Conservation (phyloP, 2,888 invertebrate genomes). For the Acanthosepion esculentum region DNA sequence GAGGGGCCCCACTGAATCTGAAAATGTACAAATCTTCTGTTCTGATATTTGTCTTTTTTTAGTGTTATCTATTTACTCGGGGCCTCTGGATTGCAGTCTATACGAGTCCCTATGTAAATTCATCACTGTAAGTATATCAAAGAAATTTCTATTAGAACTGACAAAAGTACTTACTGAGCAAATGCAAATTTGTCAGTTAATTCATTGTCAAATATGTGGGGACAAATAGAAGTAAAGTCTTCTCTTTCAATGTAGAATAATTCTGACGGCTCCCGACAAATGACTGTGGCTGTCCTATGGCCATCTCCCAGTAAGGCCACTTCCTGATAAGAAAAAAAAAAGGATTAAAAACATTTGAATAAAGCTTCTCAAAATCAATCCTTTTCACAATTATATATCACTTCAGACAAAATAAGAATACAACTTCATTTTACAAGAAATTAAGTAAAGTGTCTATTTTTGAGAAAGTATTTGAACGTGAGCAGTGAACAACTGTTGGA, state of each 20-base stretch:
- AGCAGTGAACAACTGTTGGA: too few species aligned
- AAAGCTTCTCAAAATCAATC: neutral
- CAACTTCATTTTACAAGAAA: too few species aligned
- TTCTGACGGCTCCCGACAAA: conserved; percentile 64
- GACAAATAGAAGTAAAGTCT: conserved; percentile 65
- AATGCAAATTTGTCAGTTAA: conserved; percentile 62
- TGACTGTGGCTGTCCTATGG: conserved; percentile 62
- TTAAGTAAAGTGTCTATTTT: too few species aligned
- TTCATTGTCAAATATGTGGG: conserved; percentile 64
- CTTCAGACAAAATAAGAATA: too few species aligned
- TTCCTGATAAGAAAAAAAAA: conserved; percentile 57
- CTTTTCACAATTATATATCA: neutral
- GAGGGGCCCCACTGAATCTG: too few species aligned
- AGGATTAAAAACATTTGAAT: neutral
- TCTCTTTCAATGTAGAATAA: conserved; percentile 66
- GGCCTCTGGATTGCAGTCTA: too few species aligned
- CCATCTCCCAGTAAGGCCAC: conserved; percentile 66
- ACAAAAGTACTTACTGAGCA: conserved; percentile 53
- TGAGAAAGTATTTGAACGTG: too few species aligned
- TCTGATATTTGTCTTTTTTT: too few species aligned
- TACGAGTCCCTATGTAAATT: too few species aligned
- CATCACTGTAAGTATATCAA: neutral
- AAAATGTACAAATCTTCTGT: too few species aligned
- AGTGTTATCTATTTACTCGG: too few species aligned
- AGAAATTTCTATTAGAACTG: neutral